Conservation (phyloP, 2,113 vertebrate genomes). For the Microtus richardsoni region DNA sequence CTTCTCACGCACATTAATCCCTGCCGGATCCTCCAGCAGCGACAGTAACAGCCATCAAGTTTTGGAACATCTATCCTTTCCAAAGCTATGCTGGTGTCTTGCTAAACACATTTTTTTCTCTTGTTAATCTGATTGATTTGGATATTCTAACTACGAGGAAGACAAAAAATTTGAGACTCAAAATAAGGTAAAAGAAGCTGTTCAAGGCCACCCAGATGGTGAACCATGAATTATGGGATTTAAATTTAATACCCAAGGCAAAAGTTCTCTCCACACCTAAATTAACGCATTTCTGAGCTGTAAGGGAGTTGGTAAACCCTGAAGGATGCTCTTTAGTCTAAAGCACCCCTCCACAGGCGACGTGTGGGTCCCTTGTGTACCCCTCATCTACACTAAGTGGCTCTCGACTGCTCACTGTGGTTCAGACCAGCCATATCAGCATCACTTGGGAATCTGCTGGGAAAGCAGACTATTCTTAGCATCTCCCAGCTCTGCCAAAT, state of each 20-base stretch:
- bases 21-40: neutral
- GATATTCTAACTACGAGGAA: neutral
- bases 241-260: neutral
- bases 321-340: neutral
- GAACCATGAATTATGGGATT: neutral
- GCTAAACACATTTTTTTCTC: slow-evolving; percentile 25
- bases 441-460: neutral
- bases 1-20: neutral
- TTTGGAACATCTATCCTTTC: neutral
- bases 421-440: neutral
- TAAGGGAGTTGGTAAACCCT: neutral
- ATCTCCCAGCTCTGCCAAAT: neutral
- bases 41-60: neutral
- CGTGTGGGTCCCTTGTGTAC: neutral
- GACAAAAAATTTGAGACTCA: neutral
- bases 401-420: neutral
- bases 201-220: neutral
- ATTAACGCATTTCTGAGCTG: neutral
- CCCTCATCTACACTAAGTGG: neutral
- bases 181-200: slow-evolving; percentile 34
- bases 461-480: neutral
- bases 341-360: neutral
- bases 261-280: neutral
- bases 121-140: neutral
- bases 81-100: neutral